These are phyloP conservation scores for Myotis lucifugus DNA, from an alignment of 2,113 vertebrate species.

Conservation along the genomic window DNA sequence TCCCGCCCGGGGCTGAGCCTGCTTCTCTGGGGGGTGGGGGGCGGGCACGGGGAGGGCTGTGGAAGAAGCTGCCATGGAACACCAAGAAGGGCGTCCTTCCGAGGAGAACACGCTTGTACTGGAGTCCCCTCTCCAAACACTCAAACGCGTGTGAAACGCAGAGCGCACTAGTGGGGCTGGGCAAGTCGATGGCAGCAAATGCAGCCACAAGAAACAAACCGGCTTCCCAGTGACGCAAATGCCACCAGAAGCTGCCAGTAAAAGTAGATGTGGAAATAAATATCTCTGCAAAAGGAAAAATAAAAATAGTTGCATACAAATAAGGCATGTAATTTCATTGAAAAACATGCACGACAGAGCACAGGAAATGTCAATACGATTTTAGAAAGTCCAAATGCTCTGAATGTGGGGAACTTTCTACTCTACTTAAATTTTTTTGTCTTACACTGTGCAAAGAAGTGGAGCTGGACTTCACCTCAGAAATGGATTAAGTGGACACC, in stretches of 20 bases:
- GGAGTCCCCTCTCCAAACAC: neutral
- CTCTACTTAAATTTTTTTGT: neutral
- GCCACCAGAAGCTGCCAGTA: neutral
- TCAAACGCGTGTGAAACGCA: neutral
- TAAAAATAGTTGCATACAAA: neutral
- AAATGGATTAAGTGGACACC: slow-evolving; percentile 43
- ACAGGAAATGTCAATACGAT: neutral
- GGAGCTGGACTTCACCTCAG: slow-evolving; percentile 19
- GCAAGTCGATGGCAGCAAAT: neutral
- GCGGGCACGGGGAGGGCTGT: too few relatives aligned
- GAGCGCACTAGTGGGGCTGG: neutral
- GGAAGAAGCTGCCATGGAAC: neutral
- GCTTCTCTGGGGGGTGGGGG: neutral
- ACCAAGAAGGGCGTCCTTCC: neutral
- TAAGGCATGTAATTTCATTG: neutral
- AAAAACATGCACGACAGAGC: neutral
- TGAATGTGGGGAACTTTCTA: neutral
- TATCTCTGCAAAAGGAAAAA: neutral
- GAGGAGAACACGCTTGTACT: neutral
- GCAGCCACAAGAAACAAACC: neutral
- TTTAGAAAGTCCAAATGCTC: neutral
- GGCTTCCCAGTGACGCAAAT: neutral
- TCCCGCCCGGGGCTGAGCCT: neutral
- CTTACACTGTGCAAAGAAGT: slow-evolving; percentile 18
- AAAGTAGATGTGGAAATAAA: neutral